Percentiles rank a stretch among this genome's conserved stretches.
phyloP scores from a whole-genome alignment of 2,888 invertebrate species.

The Acleris emargana region DNA sequence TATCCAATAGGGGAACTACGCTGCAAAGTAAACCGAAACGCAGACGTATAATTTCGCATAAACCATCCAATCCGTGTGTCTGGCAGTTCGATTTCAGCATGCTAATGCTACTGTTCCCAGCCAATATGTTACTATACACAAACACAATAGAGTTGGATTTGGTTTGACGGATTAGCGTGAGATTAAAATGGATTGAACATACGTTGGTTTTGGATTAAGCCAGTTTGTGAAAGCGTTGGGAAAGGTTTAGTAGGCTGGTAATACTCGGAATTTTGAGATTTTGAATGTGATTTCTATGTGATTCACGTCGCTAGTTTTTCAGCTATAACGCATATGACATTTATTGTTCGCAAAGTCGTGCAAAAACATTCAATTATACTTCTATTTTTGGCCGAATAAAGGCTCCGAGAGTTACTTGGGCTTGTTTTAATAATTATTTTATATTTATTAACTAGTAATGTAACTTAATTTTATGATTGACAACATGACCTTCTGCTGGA shows the following conservation, averaged over 20 bases:
- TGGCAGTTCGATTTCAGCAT: conserved; percentile 31
- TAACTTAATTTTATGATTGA: too few relatives aligned
- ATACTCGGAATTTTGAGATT: not conserved
- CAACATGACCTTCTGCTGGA: too few relatives aligned
- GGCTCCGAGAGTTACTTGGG: too few relatives aligned
- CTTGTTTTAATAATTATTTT: too few relatives aligned
- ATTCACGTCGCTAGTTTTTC: too few relatives aligned
- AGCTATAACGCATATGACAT: too few relatives aligned
- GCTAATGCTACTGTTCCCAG: conserved; percentile 9
- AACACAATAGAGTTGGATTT: not conserved
- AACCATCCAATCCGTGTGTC: conserved; percentile 10
- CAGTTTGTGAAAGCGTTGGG: not conserved
- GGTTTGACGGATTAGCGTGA: not conserved
- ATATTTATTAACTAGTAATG: too few relatives aligned
- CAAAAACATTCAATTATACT: too few relatives aligned
- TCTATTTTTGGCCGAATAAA: too few relatives aligned
- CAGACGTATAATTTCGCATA: conserved; percentile 18
- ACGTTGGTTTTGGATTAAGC: not conserved
- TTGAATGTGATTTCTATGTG: not conserved
- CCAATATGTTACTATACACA: not conserved
- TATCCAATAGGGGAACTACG: too few relatives aligned
- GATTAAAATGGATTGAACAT: conserved; percentile 12
- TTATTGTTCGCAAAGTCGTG: too few relatives aligned
- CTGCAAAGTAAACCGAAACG: conserved; percentile 5
- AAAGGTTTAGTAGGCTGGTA: not conserved